Evolutionary conservation across 1,140 invertebrate genomes (phyloP).

Genomic region (Sinonovacula constricta): DNA sequence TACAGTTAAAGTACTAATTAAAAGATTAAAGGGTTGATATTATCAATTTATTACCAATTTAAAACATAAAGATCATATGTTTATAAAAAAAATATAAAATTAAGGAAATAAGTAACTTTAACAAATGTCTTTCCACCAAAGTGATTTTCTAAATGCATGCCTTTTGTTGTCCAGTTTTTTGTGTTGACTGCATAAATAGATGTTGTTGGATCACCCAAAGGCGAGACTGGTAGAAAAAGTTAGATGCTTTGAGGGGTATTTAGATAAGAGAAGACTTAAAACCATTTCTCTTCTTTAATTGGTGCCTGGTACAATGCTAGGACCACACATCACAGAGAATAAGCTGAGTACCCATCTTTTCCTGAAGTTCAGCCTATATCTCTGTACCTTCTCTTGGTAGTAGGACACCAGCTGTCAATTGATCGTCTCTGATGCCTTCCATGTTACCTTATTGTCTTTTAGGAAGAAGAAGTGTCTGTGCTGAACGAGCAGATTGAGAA

Average conservation of each 20-base stretch:
- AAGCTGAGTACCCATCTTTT: not conserved
- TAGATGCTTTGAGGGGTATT: no score
- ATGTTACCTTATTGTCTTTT: not conserved
- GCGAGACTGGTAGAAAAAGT: no score
- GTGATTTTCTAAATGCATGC: no score
- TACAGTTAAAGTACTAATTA: no score
- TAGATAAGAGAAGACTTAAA: not conserved
- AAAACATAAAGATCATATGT: not conserved
- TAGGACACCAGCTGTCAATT: no score
- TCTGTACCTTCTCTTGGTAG: not conserved
- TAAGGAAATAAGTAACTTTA: no score
- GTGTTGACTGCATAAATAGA: no score
- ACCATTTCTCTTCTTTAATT: not conserved
- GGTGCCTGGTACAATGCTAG: not conserved
- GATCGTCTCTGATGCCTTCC: no score
- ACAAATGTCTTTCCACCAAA: no score
- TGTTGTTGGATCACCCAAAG: no score
- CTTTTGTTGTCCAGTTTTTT: no score
- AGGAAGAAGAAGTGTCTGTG: slow-evolving; percentile 82
- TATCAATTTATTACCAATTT: not conserved
- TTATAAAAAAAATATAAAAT: no score
- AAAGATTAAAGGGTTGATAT: not conserved
- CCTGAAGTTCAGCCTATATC: not conserved
- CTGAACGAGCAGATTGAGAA: slow-evolving; percentile 68
- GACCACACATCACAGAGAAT: not conserved